Base-by-base conservation (phyloP, 2,113 vertebrate species). In the Triplophysa tibetana region DNA sequence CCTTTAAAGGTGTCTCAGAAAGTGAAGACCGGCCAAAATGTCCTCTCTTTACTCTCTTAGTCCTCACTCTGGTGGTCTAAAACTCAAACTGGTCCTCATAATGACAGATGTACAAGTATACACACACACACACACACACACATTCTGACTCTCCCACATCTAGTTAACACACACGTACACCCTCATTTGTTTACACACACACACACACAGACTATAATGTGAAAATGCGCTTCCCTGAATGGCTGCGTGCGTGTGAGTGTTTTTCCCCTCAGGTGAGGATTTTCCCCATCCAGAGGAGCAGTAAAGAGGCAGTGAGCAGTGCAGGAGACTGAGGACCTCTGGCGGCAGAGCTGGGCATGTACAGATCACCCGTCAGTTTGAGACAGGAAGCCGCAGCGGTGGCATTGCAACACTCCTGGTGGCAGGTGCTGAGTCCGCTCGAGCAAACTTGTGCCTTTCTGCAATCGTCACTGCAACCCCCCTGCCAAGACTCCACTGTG, bases 381-480 rank as follows among this genome's bases (percentile, higher is more conserved):
- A 96, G 91, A 70, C 95, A 96, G 80, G 93, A 94, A 6, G 13
- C 45, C 7, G 78, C 81, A 0, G 19, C 58, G 0, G 74, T 89
- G 1, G 93, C 91, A 0, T 82, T 89, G 84, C 94, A 96, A 90
- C 92, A 94, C 81, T 95, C 94, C 24, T 93, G 90, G 56, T 85
- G 83, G 75, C 94, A 94, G n/a, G 82, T 74, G 11, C 56, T 12
- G 4, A 81, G 54, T 0, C 84, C 38, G 0, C 17, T 0, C 0
- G 70, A 26, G 72, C 94, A 95, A 7, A 80, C 64, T 0, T 84
- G 82, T 62, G 85, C 0, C 8, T 8, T 52, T 3, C 86, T 87
- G 75, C 93, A 96, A 81, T 88, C 87, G 16, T 72, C 86, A 77
- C 89, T 89, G 8, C 93, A 95, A 54, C 93, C 90, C 0, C 87